A percentile compares a stretch with the other conserved stretches of the same genome.
phyloP scores from a whole-genome alignment of 1,140 invertebrate species.

The Conus betulinus region DNA sequence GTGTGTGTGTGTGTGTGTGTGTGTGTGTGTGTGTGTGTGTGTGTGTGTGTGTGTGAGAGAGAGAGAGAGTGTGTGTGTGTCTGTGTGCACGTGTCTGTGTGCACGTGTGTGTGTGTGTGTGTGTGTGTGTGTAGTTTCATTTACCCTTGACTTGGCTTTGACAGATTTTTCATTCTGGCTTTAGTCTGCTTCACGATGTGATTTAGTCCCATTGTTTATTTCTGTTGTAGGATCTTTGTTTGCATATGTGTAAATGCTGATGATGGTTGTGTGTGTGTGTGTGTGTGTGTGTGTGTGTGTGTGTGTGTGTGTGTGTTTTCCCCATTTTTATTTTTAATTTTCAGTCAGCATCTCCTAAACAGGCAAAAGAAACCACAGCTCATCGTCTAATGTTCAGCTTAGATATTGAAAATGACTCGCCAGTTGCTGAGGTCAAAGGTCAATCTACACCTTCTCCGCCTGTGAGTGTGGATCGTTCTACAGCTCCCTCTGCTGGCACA shows the following conservation, averaged over 20 bases:
- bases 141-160: neutral
- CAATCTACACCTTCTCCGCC: neutral
- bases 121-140: neutral
- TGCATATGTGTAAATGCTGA: neutral
- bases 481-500: neutral
- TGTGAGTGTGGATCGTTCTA: neutral
- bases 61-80: neutral
- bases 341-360: neutral
- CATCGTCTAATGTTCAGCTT: constrained; percentile 4
- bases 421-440: neutral
- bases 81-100: neutral
- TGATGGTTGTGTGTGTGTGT: neutral
- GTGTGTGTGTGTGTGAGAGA: too few relatives aligned
- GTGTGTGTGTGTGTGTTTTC: too few relatives aligned
- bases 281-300: too few relatives aligned
- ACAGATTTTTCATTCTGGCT: too few relatives aligned
- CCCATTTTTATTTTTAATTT: neutral
- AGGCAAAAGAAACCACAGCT: neutral
- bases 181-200: too few relatives aligned
- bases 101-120: neutral
- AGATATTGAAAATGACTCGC: neutral
- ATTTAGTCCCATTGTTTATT: too few relatives aligned
- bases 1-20: too few relatives aligned
- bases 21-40: too few relatives aligned
- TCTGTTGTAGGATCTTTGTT: too few relatives aligned